Evolutionary conservation across 1,140 invertebrate species (phyloP), one percentile per base, ranked within the genome.

Genomic region (Lepidostoma basale): DNA sequence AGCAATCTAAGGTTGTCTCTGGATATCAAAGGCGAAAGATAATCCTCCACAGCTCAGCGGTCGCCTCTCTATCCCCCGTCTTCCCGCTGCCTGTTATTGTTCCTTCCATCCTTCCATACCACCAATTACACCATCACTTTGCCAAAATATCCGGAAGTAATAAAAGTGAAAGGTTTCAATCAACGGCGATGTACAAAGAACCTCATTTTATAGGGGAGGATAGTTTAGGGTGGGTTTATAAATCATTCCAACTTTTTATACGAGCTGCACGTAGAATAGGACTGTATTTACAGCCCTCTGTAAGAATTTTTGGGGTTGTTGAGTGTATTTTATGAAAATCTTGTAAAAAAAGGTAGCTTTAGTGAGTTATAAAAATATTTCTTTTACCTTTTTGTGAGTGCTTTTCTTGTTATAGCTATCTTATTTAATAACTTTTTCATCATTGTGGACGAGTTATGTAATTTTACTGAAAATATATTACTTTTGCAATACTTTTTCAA

Each of bases 111-210:
- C 5, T 28, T 54, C 14, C 14, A 54, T 54, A 30, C 5, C 49
- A 54, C 25, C 28, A 54, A 47, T 8, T 28, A 14, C 26, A 8
- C 23, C 26, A 16, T 28, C 49, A 54, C 26, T 54, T 54, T 54
- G 26, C 26, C 26, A n/a, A 28, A 54, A 54, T 54, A 54, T 54
- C 49, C 49, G 49, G 49, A 54, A 54, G 49, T 54, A 54, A 54
- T 54, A 54, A 30, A 54, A 54, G 3, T 28, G 49, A 54, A 54
- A 28, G 49, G 23, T 28, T 54, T 54, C 49, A 54, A 54, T 54
- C 49, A 54, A 54, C 49, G 20, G 49, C n/a, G 5, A 6, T n/a
- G 10, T 54, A 28, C 3, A 54, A 54, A 14, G 20, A 54, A 54
- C 49, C 49, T 28, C 49, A 54, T 54, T 54, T 54, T 28, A 54